Evolutionary conservation across 53 echinoderm and acorn worm genomes (phyloP), one percentile per base, ranked within the genome.

Genomic region (Stichopus horrens): DNA sequence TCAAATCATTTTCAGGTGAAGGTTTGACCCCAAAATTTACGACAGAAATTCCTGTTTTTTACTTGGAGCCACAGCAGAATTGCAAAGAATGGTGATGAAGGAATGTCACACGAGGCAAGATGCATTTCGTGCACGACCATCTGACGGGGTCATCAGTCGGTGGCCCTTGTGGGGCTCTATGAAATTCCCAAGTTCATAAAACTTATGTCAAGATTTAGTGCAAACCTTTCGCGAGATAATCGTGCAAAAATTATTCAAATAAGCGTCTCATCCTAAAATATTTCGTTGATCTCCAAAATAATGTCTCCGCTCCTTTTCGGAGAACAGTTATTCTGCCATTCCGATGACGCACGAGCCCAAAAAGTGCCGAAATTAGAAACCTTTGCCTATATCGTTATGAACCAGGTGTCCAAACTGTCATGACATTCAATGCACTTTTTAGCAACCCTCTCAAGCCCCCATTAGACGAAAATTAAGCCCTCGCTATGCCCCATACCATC

Each of bases 251-350:
- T 90, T 52, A 81, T 87, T 73, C 21, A 81, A 79, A 74, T 59
- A 79, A 74, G 59, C 22, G 57, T 11, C 57, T 58, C 85, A 21
- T 84, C 54, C 59, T 79, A 81, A 89, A 90, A 92, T 88, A 92
- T 90, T 92, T 92, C 92, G 92, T 92, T 92, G 54, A 90, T 67
- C 89, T 92, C 66, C 90, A 54, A 55, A 82, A 56, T 85, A 81
- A 86, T 84, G 79, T 79, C 51, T 85, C 8, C 7, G 58, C 81
- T 85, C 52, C 85, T 85, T 65, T 23, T 63, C 68, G 4, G 23
- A 87, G n/a, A 87, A 74, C n/a, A 16, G 74, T 75, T 22, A 87
- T 74, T 75, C 74, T 21, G 23, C 74, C 54, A 56, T 23, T 75
- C 58, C 55, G 16, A 21, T 55, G 87, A 87, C 87, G 87, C 87